Percentiles rank a stretch among this genome's conserved stretches.
Evolutionary conservation across 2,113 vertebrate species (phyloP).

Genomic region (Anser cygnoides): DNA sequence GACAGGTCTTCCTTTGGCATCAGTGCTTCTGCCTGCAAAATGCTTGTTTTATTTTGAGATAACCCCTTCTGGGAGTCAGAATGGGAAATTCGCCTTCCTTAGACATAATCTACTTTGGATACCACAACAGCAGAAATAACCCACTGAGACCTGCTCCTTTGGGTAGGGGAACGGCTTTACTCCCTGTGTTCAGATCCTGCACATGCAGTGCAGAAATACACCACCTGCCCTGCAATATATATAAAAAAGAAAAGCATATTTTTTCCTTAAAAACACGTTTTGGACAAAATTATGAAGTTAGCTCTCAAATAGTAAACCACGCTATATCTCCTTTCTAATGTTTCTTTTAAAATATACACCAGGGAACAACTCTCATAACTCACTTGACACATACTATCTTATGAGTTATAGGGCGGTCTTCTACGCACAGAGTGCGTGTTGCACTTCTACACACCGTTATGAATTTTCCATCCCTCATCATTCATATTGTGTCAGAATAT

Average conservation of each 20-base stretch:
- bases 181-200: background rate
- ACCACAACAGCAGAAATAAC: background rate
- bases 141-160: background rate
- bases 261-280: slow-evolving; percentile 13
- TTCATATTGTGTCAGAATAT: slow-evolving; percentile 44
- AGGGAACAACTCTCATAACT: slow-evolving; percentile 24
- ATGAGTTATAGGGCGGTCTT: slow-evolving; percentile 59
- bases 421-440: background rate
- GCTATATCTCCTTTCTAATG: background rate
- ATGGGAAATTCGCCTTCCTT: background rate
- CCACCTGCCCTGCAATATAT: background rate
- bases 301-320: slow-evolving; percentile 22
- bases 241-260: background rate
- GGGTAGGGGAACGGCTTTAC: background rate
- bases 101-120: background rate
- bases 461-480: slow-evolving; percentile 56
- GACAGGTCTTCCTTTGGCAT: background rate
- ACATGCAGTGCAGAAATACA: background rate
- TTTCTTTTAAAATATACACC: slow-evolving; percentile 46
- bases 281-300: slow-evolving; percentile 21
- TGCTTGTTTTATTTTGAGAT: background rate
- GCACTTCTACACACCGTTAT: slow-evolving; percentile 36
- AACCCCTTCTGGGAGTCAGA: background rate
- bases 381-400: slow-evolving; percentile 14
- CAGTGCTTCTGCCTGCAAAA: background rate